These are phyloP conservation scores for Netelia fuscicornis DNA, from an alignment of 2,888 invertebrate genomes.

Conservation along the genomic window DNA sequence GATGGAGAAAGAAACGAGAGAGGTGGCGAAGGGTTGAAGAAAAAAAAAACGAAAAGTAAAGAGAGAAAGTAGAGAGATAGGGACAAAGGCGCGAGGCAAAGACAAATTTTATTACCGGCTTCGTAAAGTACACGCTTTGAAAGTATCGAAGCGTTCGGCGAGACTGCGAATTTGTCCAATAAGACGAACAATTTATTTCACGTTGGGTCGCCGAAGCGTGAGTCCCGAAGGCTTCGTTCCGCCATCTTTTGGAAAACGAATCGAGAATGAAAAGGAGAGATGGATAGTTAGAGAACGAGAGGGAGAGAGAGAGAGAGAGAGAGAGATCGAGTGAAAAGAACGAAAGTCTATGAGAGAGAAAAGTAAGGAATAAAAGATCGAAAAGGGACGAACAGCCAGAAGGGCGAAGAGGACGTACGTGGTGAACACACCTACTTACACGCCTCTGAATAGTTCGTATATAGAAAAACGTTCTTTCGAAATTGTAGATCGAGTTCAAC, in stretches of 20 bases:
- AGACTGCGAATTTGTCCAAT: constrained; percentile 73
- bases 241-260: constrained; percentile 18
- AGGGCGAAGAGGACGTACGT: background rate
- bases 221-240: constrained; percentile 11
- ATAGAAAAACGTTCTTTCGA: constrained; percentile 13
- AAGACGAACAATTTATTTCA: constrained; percentile 72
- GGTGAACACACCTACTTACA: constrained; percentile 17
- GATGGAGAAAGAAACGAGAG: constrained; percentile 24
- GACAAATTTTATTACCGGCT: constrained; percentile 70
- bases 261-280: constrained; percentile 34
- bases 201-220: constrained; percentile 51
- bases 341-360: constrained; percentile 22
- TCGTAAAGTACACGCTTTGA: constrained; percentile 57
- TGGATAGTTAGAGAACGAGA: background rate
- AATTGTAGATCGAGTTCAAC: constrained; percentile 23
- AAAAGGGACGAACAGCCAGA: constrained; percentile 9
- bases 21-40: constrained; percentile 31
- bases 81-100: constrained; percentile 51
- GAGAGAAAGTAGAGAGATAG: constrained; percentile 29
- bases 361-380: constrained; percentile 34
- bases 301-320: constrained; percentile 4
- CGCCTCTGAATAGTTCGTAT: background rate
- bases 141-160: constrained; percentile 65
- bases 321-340: constrained; percentile 36
- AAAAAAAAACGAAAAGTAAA: no score